phyloP scores from a whole-genome alignment of 1,140 invertebrate genomes.

The Chrysoperla carnea region DNA sequence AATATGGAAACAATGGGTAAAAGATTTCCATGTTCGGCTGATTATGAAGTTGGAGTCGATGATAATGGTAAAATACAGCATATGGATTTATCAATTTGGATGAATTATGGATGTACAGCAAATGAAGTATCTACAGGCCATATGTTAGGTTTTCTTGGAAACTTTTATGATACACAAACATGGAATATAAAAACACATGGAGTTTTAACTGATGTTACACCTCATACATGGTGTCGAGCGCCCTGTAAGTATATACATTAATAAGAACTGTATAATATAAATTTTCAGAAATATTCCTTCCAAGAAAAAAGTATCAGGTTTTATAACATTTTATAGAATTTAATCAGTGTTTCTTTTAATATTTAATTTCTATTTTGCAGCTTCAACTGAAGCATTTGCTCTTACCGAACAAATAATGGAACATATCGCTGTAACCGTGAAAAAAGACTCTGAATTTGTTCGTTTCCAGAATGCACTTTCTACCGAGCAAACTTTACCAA shows the following conservation, averaged over 20 bases:
- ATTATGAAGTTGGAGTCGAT: conserved; percentile 29
- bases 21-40: conserved; percentile 28
- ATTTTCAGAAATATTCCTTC: no score
- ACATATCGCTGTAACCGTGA: conserved; percentile 30
- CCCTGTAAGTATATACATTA: conserved; percentile 24
- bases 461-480: no score
- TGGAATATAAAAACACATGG: conserved; percentile 24
- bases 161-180: conserved; percentile 19
- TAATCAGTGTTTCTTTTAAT: no score
- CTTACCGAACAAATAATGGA: conserved; percentile 43
- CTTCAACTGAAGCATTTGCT: conserved; percentile 24
- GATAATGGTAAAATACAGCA: conserved; percentile 27
- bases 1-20: conserved; percentile 47
- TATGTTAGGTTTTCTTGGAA: conserved; percentile 13
- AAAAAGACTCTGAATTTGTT: conserved; percentile 32
- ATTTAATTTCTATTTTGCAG: no score
- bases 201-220: conserved; percentile 27
- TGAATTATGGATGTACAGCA: conserved; percentile 22
- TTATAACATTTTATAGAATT: no score
- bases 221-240: conserved; percentile 30
- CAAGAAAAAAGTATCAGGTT: no score
- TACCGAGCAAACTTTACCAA: no score
- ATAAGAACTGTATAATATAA: no score
- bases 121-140: conserved; percentile 23
- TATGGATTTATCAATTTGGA: conserved; percentile 22